Evolutionary conservation across 1,140 invertebrate species (phyloP).

Genomic region (Drosophila biarmipes): DNA sequence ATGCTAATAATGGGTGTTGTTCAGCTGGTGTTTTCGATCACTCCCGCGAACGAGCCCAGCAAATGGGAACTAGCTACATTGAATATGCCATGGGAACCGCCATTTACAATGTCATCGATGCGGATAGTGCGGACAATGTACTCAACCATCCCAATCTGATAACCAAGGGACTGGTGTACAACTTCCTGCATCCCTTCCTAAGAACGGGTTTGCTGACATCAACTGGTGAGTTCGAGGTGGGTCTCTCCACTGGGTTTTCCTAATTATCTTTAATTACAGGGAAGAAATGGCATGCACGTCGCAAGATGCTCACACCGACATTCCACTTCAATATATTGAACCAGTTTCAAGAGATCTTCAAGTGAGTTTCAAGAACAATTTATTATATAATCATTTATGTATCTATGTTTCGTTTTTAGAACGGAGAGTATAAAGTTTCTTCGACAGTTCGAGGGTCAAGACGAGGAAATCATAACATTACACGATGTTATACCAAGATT

Average conservation of each 20-base stretch:
- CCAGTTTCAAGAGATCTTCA: conserved; percentile 90
- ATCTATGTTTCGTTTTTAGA: conserved; percentile 24
- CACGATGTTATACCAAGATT: conserved; percentile 86
- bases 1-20: not conserved
- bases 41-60: conserved; percentile 12
- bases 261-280: conserved; percentile 6
- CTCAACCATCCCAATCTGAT: conserved; percentile 63
- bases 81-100: conserved; percentile 46
- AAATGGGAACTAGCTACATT: conserved; percentile 58
- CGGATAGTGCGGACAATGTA: conserved; percentile 56
- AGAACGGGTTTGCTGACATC: conserved; percentile 88
- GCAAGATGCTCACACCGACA: conserved; percentile 93
- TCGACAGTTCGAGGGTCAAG: conserved; percentile 36
- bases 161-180: conserved; percentile 70
- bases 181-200: conserved; percentile 88
- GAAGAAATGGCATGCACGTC: conserved; percentile 90
- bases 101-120: conserved; percentile 64
- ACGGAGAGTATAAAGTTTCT: conserved; percentile 84
- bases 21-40: conserved; percentile 47
- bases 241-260: not conserved
- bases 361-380: conserved; percentile 83
- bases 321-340: conserved; percentile 95
- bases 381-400: fast-evolving
- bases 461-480: conserved; percentile 33
- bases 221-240: conserved; percentile 83